phyloP scores from a whole-genome alignment of 2,888 invertebrate species.

The Limenitis camilla region DNA sequence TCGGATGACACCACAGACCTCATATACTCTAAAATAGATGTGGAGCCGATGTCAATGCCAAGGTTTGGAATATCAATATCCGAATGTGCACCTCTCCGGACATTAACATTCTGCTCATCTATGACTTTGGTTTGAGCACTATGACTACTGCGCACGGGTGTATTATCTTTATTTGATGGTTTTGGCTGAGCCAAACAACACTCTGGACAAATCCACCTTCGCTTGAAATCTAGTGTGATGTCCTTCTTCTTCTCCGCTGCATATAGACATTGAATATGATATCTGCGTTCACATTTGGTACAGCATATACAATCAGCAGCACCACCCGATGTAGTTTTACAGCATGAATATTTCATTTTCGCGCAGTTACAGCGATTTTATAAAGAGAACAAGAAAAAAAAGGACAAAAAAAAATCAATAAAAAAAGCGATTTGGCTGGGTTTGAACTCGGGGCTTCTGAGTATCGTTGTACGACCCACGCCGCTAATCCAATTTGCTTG shows the following conservation, averaged over 20 bases:
- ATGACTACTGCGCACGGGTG: background rate
- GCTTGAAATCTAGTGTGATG: background rate
- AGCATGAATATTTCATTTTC: background rate
- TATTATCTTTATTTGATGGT: background rate
- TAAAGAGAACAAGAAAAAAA: too few species aligned
- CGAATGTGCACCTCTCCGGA: background rate
- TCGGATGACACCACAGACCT: background rate
- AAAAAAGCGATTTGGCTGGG: too few species aligned
- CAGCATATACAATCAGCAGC: background rate
- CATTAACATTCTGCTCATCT: background rate
- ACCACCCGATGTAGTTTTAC: background rate
- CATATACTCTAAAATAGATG: too few species aligned
- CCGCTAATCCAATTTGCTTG: too few species aligned
- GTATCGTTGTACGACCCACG: too few species aligned
- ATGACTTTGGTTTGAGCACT: too few species aligned
- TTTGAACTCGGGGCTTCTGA: too few species aligned
- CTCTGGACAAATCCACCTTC: background rate
- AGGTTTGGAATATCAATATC: too few species aligned
- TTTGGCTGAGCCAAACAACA: background rate
- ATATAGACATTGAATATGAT: background rate
- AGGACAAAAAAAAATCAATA: too few species aligned
- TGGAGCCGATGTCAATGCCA: too few species aligned
- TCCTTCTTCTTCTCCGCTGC: background rate
- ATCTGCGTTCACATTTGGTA: background rate
- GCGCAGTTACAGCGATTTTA: too few species aligned